Evolutionary conservation across 1,140 invertebrate genomes (phyloP), one percentile per base, ranked within the genome.

Genomic region (Aradophagus sp.): DNA sequence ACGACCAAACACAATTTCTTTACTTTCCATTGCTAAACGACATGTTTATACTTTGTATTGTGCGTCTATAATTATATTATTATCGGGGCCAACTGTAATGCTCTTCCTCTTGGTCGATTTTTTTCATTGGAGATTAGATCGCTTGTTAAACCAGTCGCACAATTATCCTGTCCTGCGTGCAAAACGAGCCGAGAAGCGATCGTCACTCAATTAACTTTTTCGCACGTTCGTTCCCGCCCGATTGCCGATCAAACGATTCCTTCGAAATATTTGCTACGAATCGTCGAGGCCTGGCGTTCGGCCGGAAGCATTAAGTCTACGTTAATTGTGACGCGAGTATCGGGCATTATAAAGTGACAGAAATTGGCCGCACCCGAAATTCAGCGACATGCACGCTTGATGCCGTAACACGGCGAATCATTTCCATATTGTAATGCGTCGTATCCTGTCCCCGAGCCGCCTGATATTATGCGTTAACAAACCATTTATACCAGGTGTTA

Each of bases 401-500:
- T 76, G 72, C 56, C 50, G 59, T 59, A n/a, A 59, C 39, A 55
- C 66, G 41, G 17, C 52, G 80, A 76, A 80, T 82, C 76, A 85
- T 85, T 85, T 84, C 81, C 84, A 85, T 85, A 85, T 80, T 80
- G 81, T 85, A 85, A 84, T 83, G 78, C 48, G 74, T 76, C 72
- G 81, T 84, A 84, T 84, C 84, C 84, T 86, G 84, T 83, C 77
- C 71, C 58, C 69, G 52, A 58, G 74, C 69, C 68, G 74, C 62
- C 70, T 67, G 75, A 84, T 80, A 83, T 84, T 82, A 82, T 83
- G 82, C 81, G 79, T 70, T 82, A 82, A 84, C 82, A 83, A 84
- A 84, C 84, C 84, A 84, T 83, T 85, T 83, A 82, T 74, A 71
- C 78, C 83, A 85, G 82, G 84, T 85, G 84, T 84, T 84, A 82